Percentiles rank a stretch among this genome's conserved stretches.
Evolutionary conservation across 2,797 vertebrate species (phyloP).

Genomic region (Sebastes oblongus): DNA sequence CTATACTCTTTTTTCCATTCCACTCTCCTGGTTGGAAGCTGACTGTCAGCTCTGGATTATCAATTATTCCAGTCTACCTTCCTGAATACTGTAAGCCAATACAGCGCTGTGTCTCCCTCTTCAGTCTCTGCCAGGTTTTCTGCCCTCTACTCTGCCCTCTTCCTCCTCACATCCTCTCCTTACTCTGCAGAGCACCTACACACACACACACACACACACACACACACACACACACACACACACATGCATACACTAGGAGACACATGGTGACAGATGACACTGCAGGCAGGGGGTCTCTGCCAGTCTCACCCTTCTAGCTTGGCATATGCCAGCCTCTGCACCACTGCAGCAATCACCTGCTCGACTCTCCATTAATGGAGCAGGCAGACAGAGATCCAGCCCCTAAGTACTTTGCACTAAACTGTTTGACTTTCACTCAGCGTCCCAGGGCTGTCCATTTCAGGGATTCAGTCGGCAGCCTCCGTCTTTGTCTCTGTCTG

Average conservation of each 20-base stretch:
- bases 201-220: conserved; percentile 3
- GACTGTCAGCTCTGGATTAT: conserved; percentile 10
- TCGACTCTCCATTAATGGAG: conserved; percentile 36
- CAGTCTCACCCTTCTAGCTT: conserved; percentile 40
- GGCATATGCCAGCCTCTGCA: conserved; percentile 66
- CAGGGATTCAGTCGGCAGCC: conserved; percentile 55
- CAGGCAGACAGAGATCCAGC: conserved; percentile 18
- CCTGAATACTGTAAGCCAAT: conserved; percentile 10
- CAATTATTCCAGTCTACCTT: conserved; percentile 15
- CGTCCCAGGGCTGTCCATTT: conserved; percentile 58
- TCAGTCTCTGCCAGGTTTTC: conserved; percentile 21
- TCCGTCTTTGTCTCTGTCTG: conserved; percentile 66
- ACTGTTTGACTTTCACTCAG: conserved; percentile 65
- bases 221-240: conserved; percentile 7
- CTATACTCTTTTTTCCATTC: background rate
- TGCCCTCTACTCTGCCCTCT: conserved; percentile 33
- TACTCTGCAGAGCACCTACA: background rate
- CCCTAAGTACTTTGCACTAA: conserved; percentile 45
- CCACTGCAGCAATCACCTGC: conserved; percentile 61
- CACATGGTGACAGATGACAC: conserved; percentile 64
- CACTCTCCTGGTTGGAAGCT: background rate
- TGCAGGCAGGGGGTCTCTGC: conserved; percentile 56
- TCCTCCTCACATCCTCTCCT: conserved; percentile 17
- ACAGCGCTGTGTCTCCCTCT: background rate
- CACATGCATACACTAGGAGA: background rate